Conservation (phyloP, 2,797 vertebrate species). For the Oophaga sylvatica region DNA sequence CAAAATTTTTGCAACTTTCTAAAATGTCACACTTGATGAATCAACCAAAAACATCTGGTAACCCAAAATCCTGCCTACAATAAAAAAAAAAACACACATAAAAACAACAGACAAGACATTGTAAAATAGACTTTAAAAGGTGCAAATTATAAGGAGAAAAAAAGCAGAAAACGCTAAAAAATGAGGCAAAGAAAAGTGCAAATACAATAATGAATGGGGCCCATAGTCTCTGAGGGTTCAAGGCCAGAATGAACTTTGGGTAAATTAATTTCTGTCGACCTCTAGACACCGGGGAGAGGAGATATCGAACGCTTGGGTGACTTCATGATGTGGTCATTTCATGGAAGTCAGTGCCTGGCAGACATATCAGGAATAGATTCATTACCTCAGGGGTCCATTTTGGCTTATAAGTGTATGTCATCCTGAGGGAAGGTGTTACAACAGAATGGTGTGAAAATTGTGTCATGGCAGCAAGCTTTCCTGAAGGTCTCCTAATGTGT, state of each 20-base stretch:
- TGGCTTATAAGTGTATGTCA: background rate
- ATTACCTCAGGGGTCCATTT: background rate
- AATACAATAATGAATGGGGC: background rate
- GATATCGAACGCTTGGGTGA: background rate
- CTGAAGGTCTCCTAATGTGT: background rate
- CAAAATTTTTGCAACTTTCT: no score
- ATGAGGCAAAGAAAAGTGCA: no score
- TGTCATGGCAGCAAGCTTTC: background rate
- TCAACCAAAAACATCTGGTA: no score
- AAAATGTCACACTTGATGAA: no score
- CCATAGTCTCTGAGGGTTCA: background rate
- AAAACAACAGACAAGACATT: no score
- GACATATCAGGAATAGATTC: background rate
- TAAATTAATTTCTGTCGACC: background rate
- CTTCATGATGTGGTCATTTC: conserved; percentile 1
- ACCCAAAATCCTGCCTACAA: no score
- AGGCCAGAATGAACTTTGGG: background rate
- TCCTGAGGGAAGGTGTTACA: no score
- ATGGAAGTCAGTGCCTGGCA: background rate
- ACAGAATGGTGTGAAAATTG: no score
- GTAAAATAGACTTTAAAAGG: no score
- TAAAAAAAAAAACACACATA: no score
- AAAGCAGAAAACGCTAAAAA: no score
- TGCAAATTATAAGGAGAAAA: no score
- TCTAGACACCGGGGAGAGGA: background rate